Conservation (phyloP, 2,888 invertebrate genomes). For the Salticus scenicus region DNA sequence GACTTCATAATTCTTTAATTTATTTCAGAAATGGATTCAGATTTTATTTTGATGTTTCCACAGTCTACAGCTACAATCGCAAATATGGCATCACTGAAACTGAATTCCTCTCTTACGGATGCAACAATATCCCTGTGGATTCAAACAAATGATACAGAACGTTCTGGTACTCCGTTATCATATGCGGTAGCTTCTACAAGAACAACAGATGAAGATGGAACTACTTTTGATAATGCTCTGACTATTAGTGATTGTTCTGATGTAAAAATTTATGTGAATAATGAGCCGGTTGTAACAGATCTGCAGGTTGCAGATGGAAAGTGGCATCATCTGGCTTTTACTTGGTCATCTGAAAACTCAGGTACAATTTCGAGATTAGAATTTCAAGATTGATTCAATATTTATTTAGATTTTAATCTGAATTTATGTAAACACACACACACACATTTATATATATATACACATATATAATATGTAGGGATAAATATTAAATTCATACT, state of each 20-base stretch:
- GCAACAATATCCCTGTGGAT: conserved; percentile 61
- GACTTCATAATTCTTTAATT: no score
- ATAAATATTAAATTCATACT: no score
- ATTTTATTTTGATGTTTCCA: conserved; percentile 53
- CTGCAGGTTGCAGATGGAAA: conserved; percentile 49
- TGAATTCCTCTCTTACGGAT: conserved; percentile 28
- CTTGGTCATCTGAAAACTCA: conserved; percentile 55
- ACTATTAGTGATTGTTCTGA: conserved; percentile 52
- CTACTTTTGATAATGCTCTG: conserved; percentile 41
- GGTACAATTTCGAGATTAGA: conserved; percentile 26
- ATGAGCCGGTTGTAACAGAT: conserved; percentile 56
- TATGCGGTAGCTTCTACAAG: conserved; percentile 40
- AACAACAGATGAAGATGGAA: conserved; percentile 3
- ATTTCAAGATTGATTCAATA: no score
- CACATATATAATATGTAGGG: no score
- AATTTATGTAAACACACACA: no score
- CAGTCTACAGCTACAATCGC: conserved; percentile 30
- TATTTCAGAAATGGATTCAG: conserved; percentile 40
- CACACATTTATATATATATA: no score
- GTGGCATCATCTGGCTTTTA: conserved; percentile 64
- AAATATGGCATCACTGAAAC: conserved; percentile 43
- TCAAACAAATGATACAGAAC: conserved; percentile 42
- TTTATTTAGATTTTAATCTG: no score
- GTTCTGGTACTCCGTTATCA: conserved; percentile 49
- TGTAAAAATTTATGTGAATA: conserved; percentile 52